Conservation (phyloP, 92 coral and sea anemone species). For the Epizoanthus stellaris region DNA sequence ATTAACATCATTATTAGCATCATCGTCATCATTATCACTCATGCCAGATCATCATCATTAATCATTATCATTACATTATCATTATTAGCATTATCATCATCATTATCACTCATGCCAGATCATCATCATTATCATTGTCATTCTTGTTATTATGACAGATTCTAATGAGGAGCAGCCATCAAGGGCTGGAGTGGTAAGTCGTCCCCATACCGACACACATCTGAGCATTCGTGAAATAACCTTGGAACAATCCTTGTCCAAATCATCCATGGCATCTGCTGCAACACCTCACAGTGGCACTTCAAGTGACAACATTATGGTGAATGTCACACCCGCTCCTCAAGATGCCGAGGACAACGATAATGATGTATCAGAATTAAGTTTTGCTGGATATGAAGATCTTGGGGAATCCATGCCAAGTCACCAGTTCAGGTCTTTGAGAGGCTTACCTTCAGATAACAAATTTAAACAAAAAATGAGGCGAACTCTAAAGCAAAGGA, state of each 20-base stretch:
- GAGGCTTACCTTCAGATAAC: constrained; percentile 88
- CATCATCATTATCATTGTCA: neutral
- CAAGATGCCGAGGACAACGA: constrained; percentile 39
- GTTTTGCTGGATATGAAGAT: constrained; percentile 42
- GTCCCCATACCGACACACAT: neutral
- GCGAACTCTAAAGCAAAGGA: constrained; percentile 60
- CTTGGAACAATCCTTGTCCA: neutral
- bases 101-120: neutral
- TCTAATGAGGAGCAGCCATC: constrained; percentile 9
- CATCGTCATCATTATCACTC: neutral
- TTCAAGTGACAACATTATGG: constrained; percentile 36
- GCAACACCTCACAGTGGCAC: neutral
- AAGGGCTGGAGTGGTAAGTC: neutral
- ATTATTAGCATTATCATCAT: neutral
- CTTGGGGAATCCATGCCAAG: constrained; percentile 80
- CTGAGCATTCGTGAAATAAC: constrained; percentile 2
- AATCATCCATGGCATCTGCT: constrained; percentile 2
- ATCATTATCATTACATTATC: too few relatives aligned
- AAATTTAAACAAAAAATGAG: constrained; percentile 73
- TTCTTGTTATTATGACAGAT: neutral
- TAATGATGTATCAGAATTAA: constrained; percentile 55
- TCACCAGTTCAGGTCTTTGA: constrained; percentile 69
- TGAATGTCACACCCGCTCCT: constrained; percentile 50
- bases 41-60: neutral
- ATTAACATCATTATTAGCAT: too few relatives aligned